Conservation (phyloP, 2,113 vertebrate species). For the Myrmecobius fasciatus region DNA sequence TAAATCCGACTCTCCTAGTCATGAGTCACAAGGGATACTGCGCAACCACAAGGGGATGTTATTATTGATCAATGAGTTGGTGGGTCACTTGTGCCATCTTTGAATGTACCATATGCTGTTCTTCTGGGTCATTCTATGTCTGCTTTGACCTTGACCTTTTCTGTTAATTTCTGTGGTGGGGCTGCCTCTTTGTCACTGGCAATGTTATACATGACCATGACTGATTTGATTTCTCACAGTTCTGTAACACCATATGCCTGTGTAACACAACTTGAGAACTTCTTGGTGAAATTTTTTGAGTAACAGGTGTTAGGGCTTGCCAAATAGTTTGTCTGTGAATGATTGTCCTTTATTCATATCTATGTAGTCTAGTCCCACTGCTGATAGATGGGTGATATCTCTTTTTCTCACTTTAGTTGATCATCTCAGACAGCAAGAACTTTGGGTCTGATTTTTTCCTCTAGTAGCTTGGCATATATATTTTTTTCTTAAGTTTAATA, state of each 20-base stretch:
- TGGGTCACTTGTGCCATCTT: background rate
- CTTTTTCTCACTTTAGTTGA: background rate
- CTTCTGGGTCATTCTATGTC: background rate
- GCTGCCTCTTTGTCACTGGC: conserved; percentile 3
- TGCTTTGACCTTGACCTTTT: background rate
- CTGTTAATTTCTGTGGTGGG: background rate
- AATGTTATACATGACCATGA: background rate
- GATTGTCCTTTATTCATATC: background rate
- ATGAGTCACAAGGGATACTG: background rate
- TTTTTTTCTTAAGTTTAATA: background rate
- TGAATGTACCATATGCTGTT: background rate
- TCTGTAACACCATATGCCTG: background rate
- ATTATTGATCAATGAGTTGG: background rate
- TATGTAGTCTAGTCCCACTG: background rate
- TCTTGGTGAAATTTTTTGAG: background rate
- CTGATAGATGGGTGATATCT: background rate
- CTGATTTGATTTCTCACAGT: background rate
- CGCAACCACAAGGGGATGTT: background rate
- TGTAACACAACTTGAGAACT: background rate
- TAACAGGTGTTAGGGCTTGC: background rate
- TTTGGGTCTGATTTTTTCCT: background rate
- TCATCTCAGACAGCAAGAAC: background rate
- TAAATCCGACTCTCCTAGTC: background rate
- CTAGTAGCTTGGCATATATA: background rate
- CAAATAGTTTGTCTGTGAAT: background rate